Base-by-base conservation (phyloP, 2,888 invertebrate genomes). In the Troides aeacus region DNA sequence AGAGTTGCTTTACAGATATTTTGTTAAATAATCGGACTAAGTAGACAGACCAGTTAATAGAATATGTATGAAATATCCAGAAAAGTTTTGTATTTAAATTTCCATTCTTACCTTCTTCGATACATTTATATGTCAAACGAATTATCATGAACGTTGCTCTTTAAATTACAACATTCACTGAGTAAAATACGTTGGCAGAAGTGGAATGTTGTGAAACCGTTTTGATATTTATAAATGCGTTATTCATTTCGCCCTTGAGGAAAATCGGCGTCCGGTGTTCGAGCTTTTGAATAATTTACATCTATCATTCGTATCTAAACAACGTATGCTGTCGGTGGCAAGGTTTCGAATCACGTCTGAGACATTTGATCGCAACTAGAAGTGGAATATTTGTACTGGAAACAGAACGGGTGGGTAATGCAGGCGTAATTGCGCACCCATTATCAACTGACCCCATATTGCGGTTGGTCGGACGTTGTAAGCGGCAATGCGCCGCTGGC, bases 381-480 rank as follows among this genome's bases (percentile, higher is more conserved):
- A 87, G 84, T 87, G 82, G 79, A 80, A 83, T 87, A 83, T 88
- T 88, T 88, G 87, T 75, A 80, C 80, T 78, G 79, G 78, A 79
- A 78, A 79, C 79, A 74, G 79, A 77, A 72, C 75, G 74, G 80
- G 81, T 77, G 75, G 75, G 84, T 87, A 89, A 87, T 88, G 82
- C 83, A 78, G 81, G 83, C 83, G 84, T 92, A 91, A 91, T 92
- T 90, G 91, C 86, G 78, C 85, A 82, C 81, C 80, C 84, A 89
- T 90, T 91, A 91, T 90, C 91, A 81, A 82, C 85, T 90, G 92
- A 91, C 91, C 91, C 87, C 86, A 88, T 90, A 89, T 87, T 89
- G 90, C 81, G 89, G 90, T 87, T 78, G 82, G 81, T 76, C 79
- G 80, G 77, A 73, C 76, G 76, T 76, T 77, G 77, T 46, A 66